Base-by-base conservation (phyloP, 2,888 invertebrate species). In the Mesoligia furuncula region DNA sequence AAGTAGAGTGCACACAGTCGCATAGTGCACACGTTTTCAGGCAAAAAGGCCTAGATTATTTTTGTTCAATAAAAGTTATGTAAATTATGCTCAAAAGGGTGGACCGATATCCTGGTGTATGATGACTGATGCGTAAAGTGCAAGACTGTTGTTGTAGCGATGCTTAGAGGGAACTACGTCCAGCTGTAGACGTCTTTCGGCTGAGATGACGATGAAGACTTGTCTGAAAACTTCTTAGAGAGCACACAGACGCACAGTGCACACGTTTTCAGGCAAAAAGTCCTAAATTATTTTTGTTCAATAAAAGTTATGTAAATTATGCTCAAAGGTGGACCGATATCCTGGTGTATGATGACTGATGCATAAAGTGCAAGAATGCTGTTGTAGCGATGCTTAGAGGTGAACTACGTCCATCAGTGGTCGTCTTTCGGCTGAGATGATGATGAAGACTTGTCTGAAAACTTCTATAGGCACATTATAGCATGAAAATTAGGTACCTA, bases 201-300 rank as follows among this genome's bases (percentile, higher is more conserved):
- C 11, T 42, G 62, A 36, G 31, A 36, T 36, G 20, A 20, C 3
- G 17, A 36, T 20, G 9, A 31, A 62, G 61, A 31, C 9, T 36
- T 1, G 20, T 20, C 42, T 27, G 17, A 66, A 27, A 42, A 45
- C 13, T 8, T 7, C 17, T 51, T n/a, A n/a, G n/a, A n/a, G n/a
- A n/a, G n/a, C n/a, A n/a, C n/a, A 64, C 31, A 54, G 72, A 42
- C 36, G 45, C 81, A 82, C 68, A 20, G 70, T 75, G 85, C 15
- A 1, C 1, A 6, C 8, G 6, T 36, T 57, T 24, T 1, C 0
- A 8, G 62, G 1, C 61, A 80, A 54, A 84, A 84, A 24, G 0
- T 15, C 8, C 27, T 31, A 48, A 4, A 48, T 17, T 54, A 73
- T 31, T 24, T 31, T 27, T 39, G 8, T 39, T 70, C 27, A 27